phyloP scores from a whole-genome alignment of 2,113 vertebrate species.

The Crotalus horridus region DNA sequence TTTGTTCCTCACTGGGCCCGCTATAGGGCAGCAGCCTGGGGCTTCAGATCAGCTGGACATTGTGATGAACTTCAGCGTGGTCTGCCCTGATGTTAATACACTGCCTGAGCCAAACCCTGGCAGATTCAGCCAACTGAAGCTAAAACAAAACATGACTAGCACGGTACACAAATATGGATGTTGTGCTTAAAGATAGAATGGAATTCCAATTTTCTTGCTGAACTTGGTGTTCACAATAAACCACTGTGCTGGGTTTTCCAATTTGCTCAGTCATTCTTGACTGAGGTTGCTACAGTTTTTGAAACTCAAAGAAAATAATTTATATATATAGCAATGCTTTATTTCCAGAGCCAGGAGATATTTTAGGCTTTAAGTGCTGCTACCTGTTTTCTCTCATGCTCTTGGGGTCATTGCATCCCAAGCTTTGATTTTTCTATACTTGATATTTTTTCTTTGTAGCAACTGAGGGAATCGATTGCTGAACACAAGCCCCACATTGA shows the following conservation, averaged over 20 bases:
- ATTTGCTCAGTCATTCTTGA: background rate
- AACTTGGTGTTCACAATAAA: background rate
- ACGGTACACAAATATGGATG: background rate
- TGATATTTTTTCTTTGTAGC: conserved; percentile 61
- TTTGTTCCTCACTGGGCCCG: background rate
- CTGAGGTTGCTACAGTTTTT: background rate
- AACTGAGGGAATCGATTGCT: conserved; percentile 91
- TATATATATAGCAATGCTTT: background rate
- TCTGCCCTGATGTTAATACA: background rate
- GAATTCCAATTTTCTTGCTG: background rate
- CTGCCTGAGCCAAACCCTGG: background rate
- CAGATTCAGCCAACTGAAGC: background rate
- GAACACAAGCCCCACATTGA: conserved; percentile 98
- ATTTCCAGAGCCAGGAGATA: background rate
- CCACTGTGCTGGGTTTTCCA: background rate
- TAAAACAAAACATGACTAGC: background rate
- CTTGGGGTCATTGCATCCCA: background rate
- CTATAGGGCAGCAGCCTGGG: background rate
- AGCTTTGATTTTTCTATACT: background rate
- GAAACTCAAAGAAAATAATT: background rate
- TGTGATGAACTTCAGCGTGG: background rate
- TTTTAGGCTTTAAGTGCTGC: background rate
- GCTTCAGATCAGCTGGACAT: background rate
- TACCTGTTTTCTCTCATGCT: background rate
- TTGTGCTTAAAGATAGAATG: background rate